These are phyloP conservation scores for Contarinia nasturtii DNA, from an alignment of 1,140 invertebrate genomes.

Conservation along the genomic window DNA sequence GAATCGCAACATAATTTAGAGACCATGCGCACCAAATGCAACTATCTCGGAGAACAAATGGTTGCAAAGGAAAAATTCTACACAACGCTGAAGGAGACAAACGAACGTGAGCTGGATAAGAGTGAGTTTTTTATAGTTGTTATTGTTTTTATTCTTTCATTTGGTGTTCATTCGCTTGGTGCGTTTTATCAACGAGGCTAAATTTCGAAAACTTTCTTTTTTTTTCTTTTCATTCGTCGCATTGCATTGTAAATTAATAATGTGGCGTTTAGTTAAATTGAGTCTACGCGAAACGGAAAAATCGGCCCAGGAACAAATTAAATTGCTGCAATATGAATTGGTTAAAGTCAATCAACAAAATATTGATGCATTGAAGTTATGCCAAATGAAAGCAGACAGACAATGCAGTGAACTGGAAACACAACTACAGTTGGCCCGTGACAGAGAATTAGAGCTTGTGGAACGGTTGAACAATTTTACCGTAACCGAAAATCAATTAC, in stretches of 20 bases:
- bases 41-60: conserved; percentile 30
- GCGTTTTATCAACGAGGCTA: not conserved
- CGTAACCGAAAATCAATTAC: conserved; percentile 14
- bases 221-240: not conserved
- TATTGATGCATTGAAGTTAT: conserved; percentile 12
- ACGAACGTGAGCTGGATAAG: conserved; percentile 16
- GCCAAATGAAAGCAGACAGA: conserved; percentile 10
- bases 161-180: no score
- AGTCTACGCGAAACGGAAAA: conserved; percentile 14
- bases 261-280: conserved; percentile 10
- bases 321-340: conserved; percentile 13
- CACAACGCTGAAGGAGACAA: conserved; percentile 12
- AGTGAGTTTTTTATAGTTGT: conserved; percentile 7
- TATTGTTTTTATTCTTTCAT: not conserved
- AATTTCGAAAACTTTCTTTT: not conserved
- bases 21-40: conserved; percentile 27
- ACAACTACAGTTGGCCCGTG: conserved; percentile 9
- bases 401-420: conserved; percentile 1
- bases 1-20: conserved; percentile 29
- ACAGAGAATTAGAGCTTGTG: conserved; percentile 16
- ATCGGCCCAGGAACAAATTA: conserved; percentile 14
- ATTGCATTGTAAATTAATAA: no score
- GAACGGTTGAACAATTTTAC: conserved; percentile 13
- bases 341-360: conserved; percentile 10
- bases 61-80: conserved; percentile 23